These are phyloP conservation scores for Atopsyche davidsoni DNA, from an alignment of 1,140 invertebrate genomes.

Conservation along the genomic window DNA sequence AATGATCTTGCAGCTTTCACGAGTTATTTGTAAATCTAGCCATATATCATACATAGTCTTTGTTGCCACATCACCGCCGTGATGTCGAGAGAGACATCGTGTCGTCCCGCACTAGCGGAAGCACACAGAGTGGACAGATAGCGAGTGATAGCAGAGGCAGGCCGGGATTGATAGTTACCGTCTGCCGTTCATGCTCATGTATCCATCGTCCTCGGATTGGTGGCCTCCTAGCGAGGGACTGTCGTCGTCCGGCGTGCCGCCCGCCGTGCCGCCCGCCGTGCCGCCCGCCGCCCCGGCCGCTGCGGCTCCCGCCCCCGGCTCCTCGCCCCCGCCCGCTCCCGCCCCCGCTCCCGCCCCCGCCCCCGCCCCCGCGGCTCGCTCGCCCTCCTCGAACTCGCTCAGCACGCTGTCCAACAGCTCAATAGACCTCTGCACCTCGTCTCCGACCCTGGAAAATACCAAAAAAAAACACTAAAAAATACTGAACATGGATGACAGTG, in stretches of 20 bases:
- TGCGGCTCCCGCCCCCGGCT: slow-evolving; percentile 31
- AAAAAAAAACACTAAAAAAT: background rate
- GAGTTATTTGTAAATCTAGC: too few species aligned
- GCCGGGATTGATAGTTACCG: too few species aligned
- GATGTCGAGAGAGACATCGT: too few species aligned
- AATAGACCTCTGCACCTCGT: slow-evolving; percentile 76
- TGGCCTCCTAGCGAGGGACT: slow-evolving; percentile 68
- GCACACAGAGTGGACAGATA: too few species aligned
- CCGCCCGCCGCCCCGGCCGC: slow-evolving; percentile 37
- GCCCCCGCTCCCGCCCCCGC: slow-evolving; percentile 34
- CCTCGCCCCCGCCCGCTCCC: slow-evolving; percentile 13
- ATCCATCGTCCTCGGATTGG: slow-evolving; percentile 82
- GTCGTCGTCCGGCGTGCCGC: slow-evolving; percentile 57
- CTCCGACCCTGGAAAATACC: slow-evolving; percentile 58
- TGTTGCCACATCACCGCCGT: too few species aligned
- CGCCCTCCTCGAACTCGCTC: slow-evolving; percentile 76
- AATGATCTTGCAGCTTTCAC: too few species aligned
- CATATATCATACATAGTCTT: too few species aligned
- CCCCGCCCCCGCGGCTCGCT: slow-evolving; percentile 43
- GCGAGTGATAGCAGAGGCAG: too few species aligned
- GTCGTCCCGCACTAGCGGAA: too few species aligned
- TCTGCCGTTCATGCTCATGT: slow-evolving; percentile 83
- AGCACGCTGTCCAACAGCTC: slow-evolving; percentile 79
- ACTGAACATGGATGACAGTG: background rate
- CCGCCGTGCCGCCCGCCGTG: slow-evolving; percentile 45